Conservation (phyloP, 2,888 invertebrate species). For the Andrena dorsata region DNA sequence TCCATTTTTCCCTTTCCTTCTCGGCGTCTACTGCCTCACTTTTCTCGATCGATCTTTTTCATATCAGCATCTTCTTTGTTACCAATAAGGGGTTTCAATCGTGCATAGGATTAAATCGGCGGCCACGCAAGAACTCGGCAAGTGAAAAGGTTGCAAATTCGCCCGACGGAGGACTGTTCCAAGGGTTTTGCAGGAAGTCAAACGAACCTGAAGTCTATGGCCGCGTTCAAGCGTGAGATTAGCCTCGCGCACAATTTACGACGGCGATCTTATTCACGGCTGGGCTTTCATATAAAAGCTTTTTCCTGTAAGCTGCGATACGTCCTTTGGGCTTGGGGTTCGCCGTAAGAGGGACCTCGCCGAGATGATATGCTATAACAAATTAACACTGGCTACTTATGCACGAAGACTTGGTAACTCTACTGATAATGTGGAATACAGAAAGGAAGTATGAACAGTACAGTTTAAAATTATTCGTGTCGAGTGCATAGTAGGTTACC, state of each 20-base stretch:
- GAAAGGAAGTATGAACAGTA: background rate
- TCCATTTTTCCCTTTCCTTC: too few species aligned
- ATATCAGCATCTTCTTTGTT: too few species aligned
- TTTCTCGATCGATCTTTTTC: too few species aligned
- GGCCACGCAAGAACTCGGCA: background rate
- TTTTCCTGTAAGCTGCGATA: conserved; percentile 85
- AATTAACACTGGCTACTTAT: conserved; percentile 74
- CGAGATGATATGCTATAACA: conserved; percentile 69
- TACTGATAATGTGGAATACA: background rate
- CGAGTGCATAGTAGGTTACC: too few species aligned
- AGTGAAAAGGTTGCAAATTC: conserved; percentile 37
- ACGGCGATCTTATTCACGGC: conserved; percentile 82
- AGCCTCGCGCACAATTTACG: conserved; percentile 84
- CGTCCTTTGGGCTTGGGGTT: conserved; percentile 68
- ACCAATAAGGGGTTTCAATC: too few species aligned
- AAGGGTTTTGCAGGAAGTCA: conserved; percentile 31
- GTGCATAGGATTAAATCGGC: conserved; percentile 2
- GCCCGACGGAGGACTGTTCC: conserved; percentile 13
- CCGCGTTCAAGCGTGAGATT: conserved; percentile 81
- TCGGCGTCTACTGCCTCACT: too few species aligned
- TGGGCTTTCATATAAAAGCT: conserved; percentile 84
- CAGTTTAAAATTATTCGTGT: background rate
- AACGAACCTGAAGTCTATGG: conserved; percentile 54
- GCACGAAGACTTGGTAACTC: background rate
- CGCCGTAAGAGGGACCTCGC: conserved; percentile 59